Evolutionary conservation across 2,113 vertebrate genomes (phyloP), one percentile per base, ranked within the genome.

Genomic region (Notarius lentiginosus): DNA sequence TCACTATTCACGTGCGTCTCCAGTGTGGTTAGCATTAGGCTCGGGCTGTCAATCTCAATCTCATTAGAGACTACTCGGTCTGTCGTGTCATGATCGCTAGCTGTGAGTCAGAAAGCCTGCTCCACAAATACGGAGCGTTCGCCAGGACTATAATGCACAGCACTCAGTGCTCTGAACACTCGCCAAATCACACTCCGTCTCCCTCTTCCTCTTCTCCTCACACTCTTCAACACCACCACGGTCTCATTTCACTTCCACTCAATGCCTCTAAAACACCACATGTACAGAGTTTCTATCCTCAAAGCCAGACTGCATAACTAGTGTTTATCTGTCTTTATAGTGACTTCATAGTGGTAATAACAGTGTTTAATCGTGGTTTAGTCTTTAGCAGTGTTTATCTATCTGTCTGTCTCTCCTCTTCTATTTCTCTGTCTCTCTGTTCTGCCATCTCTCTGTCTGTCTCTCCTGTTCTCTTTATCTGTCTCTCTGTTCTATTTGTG

Each of bases 91-190:
- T 47, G 73, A 65, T 70, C 14, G 55, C 63, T n/a, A n/a, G 22
- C 30, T 66, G 75, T 75, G 84, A 85, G 79, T 85, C 87, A 82
- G 87, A 82, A 70, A 84, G 63, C 34, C 66, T 79, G 12, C 60
- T 60, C 20, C 68, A 58, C 41, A 8, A 53, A 18, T 85, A n/a
- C 49, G 1, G 65, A 51, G 63, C 60, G 65, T 53, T 47, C 22
- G 72, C 61, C 84, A 83, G 49, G 56, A 61, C 73, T 51, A 58
- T 83, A 86, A 86, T 82, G 80, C 84, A 89, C 79, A 83, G 51
- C 63, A 70, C 53, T 83, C 72, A 34, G 24, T 55, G 63, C 22
- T 63, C 76, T 65, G 49, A 79, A 79, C 34, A 11, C 73, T 60
- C 14, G 14, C 58, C 75, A 76, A 63, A 61, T 65, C 84, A 51